phyloP scores from a whole-genome alignment of 2,888 invertebrate species.

The Perdita meconis region DNA sequence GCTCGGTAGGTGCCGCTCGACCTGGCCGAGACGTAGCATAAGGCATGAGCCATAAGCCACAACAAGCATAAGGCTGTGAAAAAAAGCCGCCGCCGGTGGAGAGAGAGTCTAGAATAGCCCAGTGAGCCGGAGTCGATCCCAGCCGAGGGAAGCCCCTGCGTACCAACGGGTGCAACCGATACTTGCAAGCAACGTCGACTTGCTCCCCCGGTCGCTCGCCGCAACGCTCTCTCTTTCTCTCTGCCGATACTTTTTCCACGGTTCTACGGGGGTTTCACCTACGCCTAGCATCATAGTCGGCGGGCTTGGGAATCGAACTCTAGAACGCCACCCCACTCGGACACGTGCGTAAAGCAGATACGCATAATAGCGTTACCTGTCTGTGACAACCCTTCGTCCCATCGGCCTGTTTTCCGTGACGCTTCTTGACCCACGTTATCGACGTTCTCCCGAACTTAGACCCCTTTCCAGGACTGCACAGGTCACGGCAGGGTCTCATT shows the following conservation, averaged over 20 bases:
- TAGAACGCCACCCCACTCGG: slow-evolving; percentile 53
- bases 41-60: slow-evolving; percentile 69
- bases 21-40: slow-evolving; percentile 35
- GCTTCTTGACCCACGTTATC: slow-evolving; percentile 54
- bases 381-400: slow-evolving; percentile 60
- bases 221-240: slow-evolving; percentile 35
- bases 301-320: slow-evolving; percentile 53
- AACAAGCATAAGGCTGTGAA: slow-evolving; percentile 58
- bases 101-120: slow-evolving; percentile 66
- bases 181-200: slow-evolving; percentile 66
- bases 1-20: slow-evolving; percentile 36
- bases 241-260: slow-evolving; percentile 61
- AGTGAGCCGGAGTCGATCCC: slow-evolving; percentile 63
- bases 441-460: neutral
- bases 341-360: slow-evolving; percentile 62
- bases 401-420: slow-evolving; percentile 56
- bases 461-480: neutral
- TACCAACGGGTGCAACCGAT: slow-evolving; percentile 75
- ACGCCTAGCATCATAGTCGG: slow-evolving; percentile 42
- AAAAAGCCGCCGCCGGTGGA: slow-evolving; percentile 29
- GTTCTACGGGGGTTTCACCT: slow-evolving; percentile 65
- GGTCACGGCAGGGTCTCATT: slow-evolving; percentile 7
- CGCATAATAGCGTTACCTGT: slow-evolving; percentile 66
- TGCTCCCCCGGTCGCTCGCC: slow-evolving; percentile 47
- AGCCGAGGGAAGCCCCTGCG: slow-evolving; percentile 72